Evolutionary conservation across 2,113 vertebrate species (phyloP), one percentile per base, ranked within the genome.

Genomic region (Datnioides undecimradiatus): DNA sequence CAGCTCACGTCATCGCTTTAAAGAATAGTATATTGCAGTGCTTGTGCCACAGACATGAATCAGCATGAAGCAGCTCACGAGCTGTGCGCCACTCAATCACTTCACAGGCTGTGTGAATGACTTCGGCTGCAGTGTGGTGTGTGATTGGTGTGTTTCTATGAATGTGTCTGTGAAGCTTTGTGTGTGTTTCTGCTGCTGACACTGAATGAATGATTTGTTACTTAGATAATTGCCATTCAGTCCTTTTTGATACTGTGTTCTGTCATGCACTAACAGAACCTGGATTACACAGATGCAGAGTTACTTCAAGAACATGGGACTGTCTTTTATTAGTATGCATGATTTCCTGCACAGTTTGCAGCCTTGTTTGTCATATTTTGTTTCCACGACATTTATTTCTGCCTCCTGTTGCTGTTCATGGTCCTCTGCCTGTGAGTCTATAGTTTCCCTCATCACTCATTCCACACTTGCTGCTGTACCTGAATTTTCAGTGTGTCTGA

Each of bases 201-300:
- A 38, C 60, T 45, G 38, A 83, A 67, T 73, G 4, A 31, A 48
- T 76, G 19, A 69, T 66, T 66, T 80, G 36, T 82, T 66, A 19
- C n/a, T 45, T 51, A 48, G 8, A 57, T 73, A 38, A 74, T 48
- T 31, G 21, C 19, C 54, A 25, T 63, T 79, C 68, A 46, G 12
- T 54, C 49, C 25, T 12, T 29, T 76, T 45, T 58, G n/a, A 63
- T 52, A 7, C 5, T 33, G 9, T 67, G 63, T 43, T 72, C 12
- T 75, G 25, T 52, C 16, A 29, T 21, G 27, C 36, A 43, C 41
- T 33, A 80, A 51, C 63, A 69, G 27, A 71, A 16, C 3, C 5
- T 25, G 10, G 34, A 8, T 27, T 52, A 19, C 25, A 6, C 36
- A 2, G 17, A 21, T 14, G 33, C 11, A 41, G 17, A 1, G 14